Conservation (phyloP, 1,140 invertebrate species). For the Zaprionus tsacasi region DNA sequence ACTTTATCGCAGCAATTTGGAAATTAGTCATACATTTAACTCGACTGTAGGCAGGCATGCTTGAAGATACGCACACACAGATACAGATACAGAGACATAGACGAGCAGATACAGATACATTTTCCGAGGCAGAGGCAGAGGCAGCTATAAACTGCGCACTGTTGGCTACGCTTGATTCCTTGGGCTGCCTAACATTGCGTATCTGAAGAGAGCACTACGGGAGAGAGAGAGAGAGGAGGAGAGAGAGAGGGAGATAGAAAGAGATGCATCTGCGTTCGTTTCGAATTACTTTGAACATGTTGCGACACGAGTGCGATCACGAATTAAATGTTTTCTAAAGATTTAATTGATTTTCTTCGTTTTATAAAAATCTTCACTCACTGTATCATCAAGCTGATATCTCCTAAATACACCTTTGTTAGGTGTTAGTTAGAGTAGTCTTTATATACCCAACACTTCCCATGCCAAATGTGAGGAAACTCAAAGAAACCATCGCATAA, state of each 20-base stretch:
- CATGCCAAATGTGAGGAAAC: not conserved
- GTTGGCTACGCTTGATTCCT: constrained; percentile 75
- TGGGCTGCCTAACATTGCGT: constrained; percentile 71
- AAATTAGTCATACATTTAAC: constrained; percentile 70
- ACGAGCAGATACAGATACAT: constrained; percentile 14
- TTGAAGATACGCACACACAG: constrained; percentile 77
- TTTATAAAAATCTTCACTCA: not conserved
- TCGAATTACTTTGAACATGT: not conserved
- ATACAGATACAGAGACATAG: constrained; percentile 9
- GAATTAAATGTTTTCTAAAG: not conserved
- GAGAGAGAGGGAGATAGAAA: not conserved
- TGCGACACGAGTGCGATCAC: not conserved
- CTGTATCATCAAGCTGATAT: too few species aligned
- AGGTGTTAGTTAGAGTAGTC: too few species aligned
- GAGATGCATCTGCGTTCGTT: constrained; percentile 5
- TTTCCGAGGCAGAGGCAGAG: not conserved
- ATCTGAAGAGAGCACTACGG: constrained; percentile 59
- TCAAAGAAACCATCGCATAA: not conserved
- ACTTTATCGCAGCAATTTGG: constrained; percentile 57
- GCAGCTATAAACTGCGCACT: not conserved
- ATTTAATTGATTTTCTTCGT: not conserved
- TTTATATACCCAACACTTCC: not conserved
- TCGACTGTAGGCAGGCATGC: constrained; percentile 58
- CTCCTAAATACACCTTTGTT: not conserved
- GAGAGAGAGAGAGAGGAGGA: not conserved